Base-by-base conservation (phyloP, 2,888 invertebrate genomes). In the Euclidia mi region DNA sequence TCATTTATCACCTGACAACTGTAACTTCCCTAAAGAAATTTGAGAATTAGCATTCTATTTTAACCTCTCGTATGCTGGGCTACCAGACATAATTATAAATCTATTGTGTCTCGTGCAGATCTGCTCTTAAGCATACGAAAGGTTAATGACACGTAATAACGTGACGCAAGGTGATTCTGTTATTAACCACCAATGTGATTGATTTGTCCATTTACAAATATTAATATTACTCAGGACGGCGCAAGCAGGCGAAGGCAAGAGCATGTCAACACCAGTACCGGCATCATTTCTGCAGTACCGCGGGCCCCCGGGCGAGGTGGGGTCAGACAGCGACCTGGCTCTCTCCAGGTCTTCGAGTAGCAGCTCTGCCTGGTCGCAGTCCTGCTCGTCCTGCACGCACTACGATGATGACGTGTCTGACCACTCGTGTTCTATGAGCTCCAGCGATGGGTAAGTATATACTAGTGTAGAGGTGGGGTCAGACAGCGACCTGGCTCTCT, bases 351-450 rank as follows among this genome's bases (percentile, higher is more conserved):
- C 94, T 2, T 89, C 89, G 0, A 91, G 90, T 61, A 89, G 90
- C 68, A 92, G 90, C 46, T 91, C 92, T 0, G 88, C 78, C 59
- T 94, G 91, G 89, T 91, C 91, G n/a, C 91, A 92, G 75, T 93
- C 94, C 7, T 94, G 94, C 35, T 94, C 94, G n/a, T 94, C 94
- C 62, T 94, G 94, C 79, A 93, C 94, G 11, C 95, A 95, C 68
- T 93, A 92, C 73, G 94, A 94, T 57, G 92, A 91, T 52, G 84
- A 89, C 76, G 82, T 69, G 58, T 88, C 85, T 2, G 89, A 88
- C 28, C 89, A 82, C 53, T 91, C 92, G 12, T 90, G 91, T 65
- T 87, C 87, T 12, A 80, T 88, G 65, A 84, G 85, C 71, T 87
- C 90, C 20, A 87, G 85, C 48, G 92, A 92, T 35, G 88, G 90